phyloP scores from a whole-genome alignment of 2,113 vertebrate species.

The Malurus alboscapulatus region DNA sequence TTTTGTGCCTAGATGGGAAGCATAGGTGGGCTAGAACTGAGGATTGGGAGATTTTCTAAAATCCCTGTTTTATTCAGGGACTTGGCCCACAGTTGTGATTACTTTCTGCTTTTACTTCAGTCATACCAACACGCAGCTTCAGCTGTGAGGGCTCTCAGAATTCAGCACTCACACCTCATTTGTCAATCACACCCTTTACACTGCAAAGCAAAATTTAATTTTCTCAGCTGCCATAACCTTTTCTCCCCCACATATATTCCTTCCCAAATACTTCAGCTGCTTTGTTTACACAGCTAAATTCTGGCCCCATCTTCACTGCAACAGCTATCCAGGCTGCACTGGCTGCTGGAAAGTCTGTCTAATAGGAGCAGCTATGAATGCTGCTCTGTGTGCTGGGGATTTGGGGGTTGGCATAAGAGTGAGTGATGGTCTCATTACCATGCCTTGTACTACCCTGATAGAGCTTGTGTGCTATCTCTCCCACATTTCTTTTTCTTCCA shows the following conservation, averaged over 20 bases:
- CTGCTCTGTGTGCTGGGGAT: not conserved
- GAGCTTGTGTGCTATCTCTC: not conserved
- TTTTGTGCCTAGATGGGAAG: not conserved
- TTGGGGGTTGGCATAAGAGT: not conserved
- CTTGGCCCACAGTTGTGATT: not conserved
- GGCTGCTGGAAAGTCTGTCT: not conserved
- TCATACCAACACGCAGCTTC: not conserved
- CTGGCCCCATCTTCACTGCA: not conserved
- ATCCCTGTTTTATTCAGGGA: not conserved
- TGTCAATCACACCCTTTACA: not conserved
- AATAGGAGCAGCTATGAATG: not conserved
- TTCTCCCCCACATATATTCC: not conserved
- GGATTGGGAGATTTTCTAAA: not conserved
- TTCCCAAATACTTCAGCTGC: not conserved
- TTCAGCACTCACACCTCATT: not conserved
- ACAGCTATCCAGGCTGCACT: not conserved
- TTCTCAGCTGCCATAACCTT: not conserved
- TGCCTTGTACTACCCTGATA: not conserved
- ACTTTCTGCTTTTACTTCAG: not conserved
- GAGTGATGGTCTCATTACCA: not conserved
- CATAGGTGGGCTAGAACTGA: not conserved
- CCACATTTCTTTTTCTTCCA: not conserved
- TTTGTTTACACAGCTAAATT: not conserved
- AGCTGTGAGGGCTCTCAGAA: not conserved
- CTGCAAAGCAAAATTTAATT: slow-evolving; percentile 9